Evolutionary conservation across 2,888 invertebrate genomes (phyloP).

Genomic region (Cacoxenus indagator): DNA sequence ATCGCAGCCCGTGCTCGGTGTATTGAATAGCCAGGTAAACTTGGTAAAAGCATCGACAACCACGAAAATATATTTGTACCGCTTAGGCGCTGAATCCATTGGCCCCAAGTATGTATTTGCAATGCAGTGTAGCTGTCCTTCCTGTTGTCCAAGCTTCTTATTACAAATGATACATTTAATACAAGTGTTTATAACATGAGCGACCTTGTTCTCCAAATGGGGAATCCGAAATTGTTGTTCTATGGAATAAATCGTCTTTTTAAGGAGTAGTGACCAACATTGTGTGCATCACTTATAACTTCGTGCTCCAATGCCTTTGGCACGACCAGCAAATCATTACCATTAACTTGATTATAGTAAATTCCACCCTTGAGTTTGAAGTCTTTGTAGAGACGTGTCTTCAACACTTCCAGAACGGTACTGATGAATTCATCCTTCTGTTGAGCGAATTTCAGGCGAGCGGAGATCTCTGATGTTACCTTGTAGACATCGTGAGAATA

Average conservation of each 20-base stretch:
- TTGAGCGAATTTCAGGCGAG: constrained; percentile 25
- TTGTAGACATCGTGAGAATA: too few relatives aligned
- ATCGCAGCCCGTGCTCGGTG: constrained; percentile 22
- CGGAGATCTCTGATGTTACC: constrained; percentile 2
- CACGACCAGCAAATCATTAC: constrained; percentile 27
- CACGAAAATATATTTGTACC: constrained; percentile 2
- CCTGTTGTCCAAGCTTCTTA: background rate
- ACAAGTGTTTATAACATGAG: background rate
- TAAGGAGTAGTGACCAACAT: background rate
- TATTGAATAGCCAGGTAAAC: constrained; percentile 19
- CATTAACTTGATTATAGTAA: constrained; percentile 24
- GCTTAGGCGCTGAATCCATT: background rate
- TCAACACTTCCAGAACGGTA: constrained; percentile 22
- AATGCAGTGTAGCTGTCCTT: background rate
- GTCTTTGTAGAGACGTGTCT: constrained; percentile 16
- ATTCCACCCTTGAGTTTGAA: constrained; percentile 28
- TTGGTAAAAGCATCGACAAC: background rate
- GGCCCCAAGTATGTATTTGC: background rate
- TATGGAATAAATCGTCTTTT: background rate
- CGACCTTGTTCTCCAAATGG: background rate
- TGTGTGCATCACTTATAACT: background rate
- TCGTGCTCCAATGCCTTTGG: constrained; percentile 23
- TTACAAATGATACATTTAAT: background rate
- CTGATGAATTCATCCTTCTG: constrained; percentile 19
- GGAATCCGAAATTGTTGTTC: background rate